A percentile compares a stretch with the other conserved stretches of the same genome.
Conservation (phyloP, 1,140 invertebrate genomes). For the Zaprionus nigranus region DNA sequence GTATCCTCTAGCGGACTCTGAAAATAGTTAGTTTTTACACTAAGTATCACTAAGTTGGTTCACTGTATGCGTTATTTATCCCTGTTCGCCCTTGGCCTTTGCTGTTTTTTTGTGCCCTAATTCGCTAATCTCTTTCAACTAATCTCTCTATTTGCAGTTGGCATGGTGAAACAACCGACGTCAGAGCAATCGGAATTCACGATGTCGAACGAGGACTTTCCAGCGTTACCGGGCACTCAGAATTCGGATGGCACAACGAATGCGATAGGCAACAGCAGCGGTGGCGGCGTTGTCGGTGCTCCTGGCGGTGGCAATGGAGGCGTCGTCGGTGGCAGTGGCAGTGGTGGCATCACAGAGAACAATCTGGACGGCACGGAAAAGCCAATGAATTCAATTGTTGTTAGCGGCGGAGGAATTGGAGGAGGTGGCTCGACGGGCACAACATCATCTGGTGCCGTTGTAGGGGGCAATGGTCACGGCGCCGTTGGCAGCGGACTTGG, state of each 20-base stretch:
- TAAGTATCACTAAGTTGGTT: background rate
- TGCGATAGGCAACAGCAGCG: slow-evolving; percentile 60
- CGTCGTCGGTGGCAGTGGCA: slow-evolving; percentile 29
- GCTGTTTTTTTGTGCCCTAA: slow-evolving; percentile 29
- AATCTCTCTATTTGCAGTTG: slow-evolving; percentile 87
- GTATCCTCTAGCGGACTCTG: background rate
- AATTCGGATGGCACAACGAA: slow-evolving; percentile 86
- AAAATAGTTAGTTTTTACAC: background rate
- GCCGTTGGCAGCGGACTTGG: slow-evolving; percentile 67
- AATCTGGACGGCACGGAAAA: slow-evolving; percentile 83
- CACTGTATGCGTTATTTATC: background rate
- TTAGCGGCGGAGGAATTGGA: slow-evolving; percentile 75
- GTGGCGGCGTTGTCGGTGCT: slow-evolving; percentile 43
- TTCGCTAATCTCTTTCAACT: slow-evolving; percentile 16
- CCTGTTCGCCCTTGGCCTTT: background rate
- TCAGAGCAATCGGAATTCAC: slow-evolving; percentile 97
- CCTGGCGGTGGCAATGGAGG: slow-evolving; percentile 25
- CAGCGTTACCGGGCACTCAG: slow-evolving; percentile 93
- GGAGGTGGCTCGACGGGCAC: slow-evolving; percentile 47
- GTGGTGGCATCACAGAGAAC: slow-evolving; percentile 69
- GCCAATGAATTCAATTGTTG: slow-evolving; percentile 85
- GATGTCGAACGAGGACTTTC: slow-evolving; percentile 99
- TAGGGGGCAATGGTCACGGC: slow-evolving; percentile 68
- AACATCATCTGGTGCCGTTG: slow-evolving; percentile 57
- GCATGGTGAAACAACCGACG: slow-evolving; percentile 97